Evolutionary conservation across 2,797 vertebrate species (phyloP).

Genomic region (Gadopsis marmoratus): DNA sequence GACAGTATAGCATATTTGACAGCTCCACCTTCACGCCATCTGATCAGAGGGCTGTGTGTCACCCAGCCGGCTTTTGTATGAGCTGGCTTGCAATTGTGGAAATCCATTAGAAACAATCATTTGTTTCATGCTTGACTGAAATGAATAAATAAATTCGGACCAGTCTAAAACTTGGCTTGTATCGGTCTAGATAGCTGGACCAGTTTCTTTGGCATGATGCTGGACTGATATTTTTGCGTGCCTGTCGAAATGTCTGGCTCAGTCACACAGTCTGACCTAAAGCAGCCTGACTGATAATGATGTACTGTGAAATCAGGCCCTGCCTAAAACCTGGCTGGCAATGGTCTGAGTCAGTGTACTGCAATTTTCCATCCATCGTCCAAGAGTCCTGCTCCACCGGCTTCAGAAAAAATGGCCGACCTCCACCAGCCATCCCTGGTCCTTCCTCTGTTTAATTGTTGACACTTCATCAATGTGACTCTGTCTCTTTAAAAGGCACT

Average conservation of each 20-base stretch:
- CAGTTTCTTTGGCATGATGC: constrained; percentile 23
- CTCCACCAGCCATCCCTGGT: constrained; percentile 7
- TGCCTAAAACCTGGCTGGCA: constrained; percentile 29
- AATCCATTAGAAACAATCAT: constrained; percentile 20
- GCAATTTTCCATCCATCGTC: constrained; percentile 13
- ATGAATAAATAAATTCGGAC: constrained; percentile 22
- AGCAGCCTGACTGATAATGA: constrained; percentile 38
- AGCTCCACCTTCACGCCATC: not conserved
- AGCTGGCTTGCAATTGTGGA: constrained; percentile 3
- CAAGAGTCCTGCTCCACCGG: constrained; percentile 1
- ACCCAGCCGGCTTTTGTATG: constrained; percentile 6
- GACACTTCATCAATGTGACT: constrained; percentile 11
- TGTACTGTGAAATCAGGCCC: constrained; percentile 43
- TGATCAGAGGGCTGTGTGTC: constrained; percentile 5
- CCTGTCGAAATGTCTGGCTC: constrained; percentile 26
- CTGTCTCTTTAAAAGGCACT: constrained; percentile 10
- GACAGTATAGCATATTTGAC: not conserved
- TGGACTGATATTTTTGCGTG: constrained; percentile 23
- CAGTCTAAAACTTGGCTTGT: constrained; percentile 23
- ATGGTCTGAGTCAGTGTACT: constrained; percentile 11
- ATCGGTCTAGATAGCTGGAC: constrained; percentile 11
- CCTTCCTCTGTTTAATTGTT: constrained; percentile 26
- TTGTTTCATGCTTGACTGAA: constrained; percentile 34
- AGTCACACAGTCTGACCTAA: constrained; percentile 23
- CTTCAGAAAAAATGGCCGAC: constrained; percentile 19